Evolutionary conservation across 2,113 vertebrate species (phyloP).

Genomic region (Tetrax tetrax): DNA sequence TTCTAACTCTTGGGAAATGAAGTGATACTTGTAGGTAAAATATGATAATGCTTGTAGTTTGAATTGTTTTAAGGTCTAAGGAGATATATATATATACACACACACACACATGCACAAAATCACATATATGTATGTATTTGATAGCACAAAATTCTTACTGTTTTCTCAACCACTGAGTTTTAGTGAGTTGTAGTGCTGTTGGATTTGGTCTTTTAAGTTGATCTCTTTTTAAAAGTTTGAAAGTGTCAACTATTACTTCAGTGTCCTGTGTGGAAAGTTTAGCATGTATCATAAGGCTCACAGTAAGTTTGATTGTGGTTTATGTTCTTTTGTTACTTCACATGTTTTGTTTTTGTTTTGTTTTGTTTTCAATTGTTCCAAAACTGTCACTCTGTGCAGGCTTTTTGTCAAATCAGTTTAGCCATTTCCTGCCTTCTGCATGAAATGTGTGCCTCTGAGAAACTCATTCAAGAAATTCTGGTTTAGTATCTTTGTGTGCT

Average conservation of each 20-base stretch:
- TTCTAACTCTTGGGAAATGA: neutral
- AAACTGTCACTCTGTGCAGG: neutral
- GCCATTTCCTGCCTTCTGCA: neutral
- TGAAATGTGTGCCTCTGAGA: neutral
- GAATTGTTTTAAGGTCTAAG: neutral
- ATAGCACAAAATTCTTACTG: neutral
- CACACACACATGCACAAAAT: accelerated
- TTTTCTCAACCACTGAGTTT: neutral
- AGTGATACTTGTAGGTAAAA: neutral
- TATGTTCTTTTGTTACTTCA: neutral
- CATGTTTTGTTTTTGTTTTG: neutral
- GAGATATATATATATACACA: accelerated
- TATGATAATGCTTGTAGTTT: neutral
- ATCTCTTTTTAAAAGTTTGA: neutral
- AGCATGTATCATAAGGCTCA: neutral
- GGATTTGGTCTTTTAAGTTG: neutral
- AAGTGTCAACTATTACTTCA: neutral
- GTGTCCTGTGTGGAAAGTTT: neutral
- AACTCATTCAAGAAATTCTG: neutral
- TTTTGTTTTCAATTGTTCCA: neutral
- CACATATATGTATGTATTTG: neutral
- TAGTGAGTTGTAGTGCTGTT: neutral
- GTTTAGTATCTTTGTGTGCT: neutral
- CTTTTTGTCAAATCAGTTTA: neutral
- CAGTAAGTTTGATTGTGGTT: neutral